These are phyloP conservation scores for Micromussa lordhowensis DNA, from an alignment of 92 coral and sea anemone genomes.

Conservation along the genomic window DNA sequence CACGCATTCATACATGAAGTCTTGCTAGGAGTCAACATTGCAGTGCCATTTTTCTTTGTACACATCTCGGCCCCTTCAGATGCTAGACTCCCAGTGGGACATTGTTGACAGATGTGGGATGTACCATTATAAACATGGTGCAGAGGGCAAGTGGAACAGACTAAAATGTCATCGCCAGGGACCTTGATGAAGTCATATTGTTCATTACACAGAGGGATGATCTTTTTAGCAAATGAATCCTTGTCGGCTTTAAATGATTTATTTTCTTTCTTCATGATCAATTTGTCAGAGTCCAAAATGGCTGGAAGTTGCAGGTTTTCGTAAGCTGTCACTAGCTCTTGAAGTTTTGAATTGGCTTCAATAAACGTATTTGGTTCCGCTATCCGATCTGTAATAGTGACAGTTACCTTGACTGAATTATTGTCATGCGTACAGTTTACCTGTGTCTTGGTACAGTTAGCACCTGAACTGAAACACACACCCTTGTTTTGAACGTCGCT, in stretches of 20 bases:
- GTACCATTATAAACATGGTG: slow-evolving; percentile 53
- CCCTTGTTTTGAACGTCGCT: slow-evolving; percentile 28
- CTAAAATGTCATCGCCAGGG: slow-evolving; percentile 32
- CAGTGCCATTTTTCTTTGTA: background rate
- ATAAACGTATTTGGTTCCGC: slow-evolving; percentile 3
- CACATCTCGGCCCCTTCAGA: slow-evolving; percentile 48
- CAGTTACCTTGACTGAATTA: background rate
- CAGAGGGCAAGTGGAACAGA: slow-evolving; percentile 74
- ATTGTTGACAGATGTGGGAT: slow-evolving; percentile 55
- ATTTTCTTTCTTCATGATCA: slow-evolving; percentile 22
- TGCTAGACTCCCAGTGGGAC: slow-evolving; percentile 64
- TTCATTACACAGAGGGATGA: slow-evolving; percentile 31
- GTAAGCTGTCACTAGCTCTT: slow-evolving; percentile 23
- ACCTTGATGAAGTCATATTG: slow-evolving; percentile 32
- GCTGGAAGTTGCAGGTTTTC: slow-evolving; percentile 5
- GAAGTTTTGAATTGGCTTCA: slow-evolving; percentile 27
- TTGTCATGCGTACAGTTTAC: slow-evolving; percentile 20
- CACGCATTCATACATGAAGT: slow-evolving; percentile 59
- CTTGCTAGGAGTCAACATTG: background rate
- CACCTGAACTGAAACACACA: slow-evolving; percentile 28
- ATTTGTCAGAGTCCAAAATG: background rate
- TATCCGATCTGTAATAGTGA: slow-evolving; percentile 20
- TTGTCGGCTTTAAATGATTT: slow-evolving; percentile 3
- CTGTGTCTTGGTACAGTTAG: background rate
- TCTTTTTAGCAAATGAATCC: slow-evolving; percentile 2